Evolutionary conservation across 1,140 invertebrate species (phyloP), one percentile per base, ranked within the genome.

Genomic region (Drosophila obscura): DNA sequence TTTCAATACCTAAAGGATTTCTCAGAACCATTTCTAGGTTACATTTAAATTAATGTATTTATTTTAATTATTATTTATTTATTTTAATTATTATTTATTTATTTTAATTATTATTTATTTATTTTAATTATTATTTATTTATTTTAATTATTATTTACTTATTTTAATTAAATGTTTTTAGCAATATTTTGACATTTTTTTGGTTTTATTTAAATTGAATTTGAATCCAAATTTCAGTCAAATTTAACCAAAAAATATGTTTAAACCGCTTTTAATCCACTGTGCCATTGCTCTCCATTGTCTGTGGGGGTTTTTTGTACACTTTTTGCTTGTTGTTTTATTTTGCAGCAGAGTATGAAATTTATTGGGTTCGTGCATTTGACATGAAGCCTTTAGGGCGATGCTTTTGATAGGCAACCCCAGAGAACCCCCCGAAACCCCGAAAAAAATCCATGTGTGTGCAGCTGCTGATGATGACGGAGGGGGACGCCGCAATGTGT

Each of bases 311-410:
- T 28, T 71, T 62, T 57, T 22, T 72, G 22, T 48, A 39, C 39
- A 39, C 35, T 39, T 39, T 39, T 39, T 39, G 35, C 35, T 4
- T 43, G 31, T 67, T 28, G 62, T 52, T 58, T 53, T 50, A 55
- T 50, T 76, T 67, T 59, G 66, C 28, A 56, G 50, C 69, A 52
- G 62, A 66, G 74, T 64, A 61, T 73, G 67, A 84, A 85, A 85
- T 84, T 84, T 84, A 84, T 84, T 85, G 68, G 58, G 73, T 65
- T 84, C 81, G 57, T 84, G 80, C 80, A 85, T 80, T 85, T 84
- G 81, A 84, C 80, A 80, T 83, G 81, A 83, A 83, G 81, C 80
- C 80, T 85, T 85, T 62, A 68, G 77, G 80, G 81, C 67, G 24
- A 77, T 50, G 60, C 57, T 73, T 80, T 80, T 80, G 77, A 85